A percentile compares a stretch with the other conserved stretches of the same genome.
Conservation (phyloP, 2,113 vertebrate genomes). For the Apeltes quadracus region DNA sequence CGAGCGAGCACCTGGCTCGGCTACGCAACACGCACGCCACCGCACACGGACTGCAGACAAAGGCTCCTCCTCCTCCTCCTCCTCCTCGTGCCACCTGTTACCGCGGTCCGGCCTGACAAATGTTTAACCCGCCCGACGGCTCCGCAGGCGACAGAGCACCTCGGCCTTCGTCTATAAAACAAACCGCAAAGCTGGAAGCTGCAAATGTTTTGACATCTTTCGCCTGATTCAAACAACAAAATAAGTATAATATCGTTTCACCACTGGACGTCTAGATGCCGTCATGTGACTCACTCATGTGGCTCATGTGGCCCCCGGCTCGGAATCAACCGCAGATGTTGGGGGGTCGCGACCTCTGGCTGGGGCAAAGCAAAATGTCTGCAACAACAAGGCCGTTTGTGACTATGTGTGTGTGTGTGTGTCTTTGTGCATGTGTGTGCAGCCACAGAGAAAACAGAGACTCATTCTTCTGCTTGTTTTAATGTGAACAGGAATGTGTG, state of each 20-base stretch:
- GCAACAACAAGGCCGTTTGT: slow-evolving; percentile 45
- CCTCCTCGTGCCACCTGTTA: slow-evolving; percentile 76
- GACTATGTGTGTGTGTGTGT: slow-evolving; percentile 64
- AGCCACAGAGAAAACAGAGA: slow-evolving; percentile 24
- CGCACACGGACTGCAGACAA: slow-evolving; percentile 66
- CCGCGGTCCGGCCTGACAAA: slow-evolving; percentile 68
- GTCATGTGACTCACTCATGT: slow-evolving; percentile 40
- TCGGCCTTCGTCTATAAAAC: slow-evolving; percentile 28
- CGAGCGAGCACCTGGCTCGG: slow-evolving; percentile 50
- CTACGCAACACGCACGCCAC: slow-evolving; percentile 27
- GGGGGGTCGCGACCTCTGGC: slow-evolving; percentile 66
- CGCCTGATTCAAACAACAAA: neutral
- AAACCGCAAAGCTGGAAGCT: neutral
- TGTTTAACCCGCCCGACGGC: slow-evolving; percentile 74
- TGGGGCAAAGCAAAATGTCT: slow-evolving; percentile 65
- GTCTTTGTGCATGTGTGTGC: slow-evolving; percentile 23
- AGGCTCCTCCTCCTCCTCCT: slow-evolving; percentile 67
- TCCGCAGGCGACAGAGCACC: slow-evolving; percentile 65
- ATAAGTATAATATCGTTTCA: neutral
- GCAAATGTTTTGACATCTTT: neutral
- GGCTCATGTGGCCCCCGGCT: too few relatives aligned
- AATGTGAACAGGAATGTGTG: slow-evolving; percentile 31
- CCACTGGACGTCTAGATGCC: slow-evolving; percentile 4
- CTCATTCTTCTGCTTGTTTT: slow-evolving; percentile 37
- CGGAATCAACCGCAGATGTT: slow-evolving; percentile 68